Evolutionary conservation across 2,113 vertebrate genomes (phyloP).

Genomic region (Dipodomys merriami): DNA sequence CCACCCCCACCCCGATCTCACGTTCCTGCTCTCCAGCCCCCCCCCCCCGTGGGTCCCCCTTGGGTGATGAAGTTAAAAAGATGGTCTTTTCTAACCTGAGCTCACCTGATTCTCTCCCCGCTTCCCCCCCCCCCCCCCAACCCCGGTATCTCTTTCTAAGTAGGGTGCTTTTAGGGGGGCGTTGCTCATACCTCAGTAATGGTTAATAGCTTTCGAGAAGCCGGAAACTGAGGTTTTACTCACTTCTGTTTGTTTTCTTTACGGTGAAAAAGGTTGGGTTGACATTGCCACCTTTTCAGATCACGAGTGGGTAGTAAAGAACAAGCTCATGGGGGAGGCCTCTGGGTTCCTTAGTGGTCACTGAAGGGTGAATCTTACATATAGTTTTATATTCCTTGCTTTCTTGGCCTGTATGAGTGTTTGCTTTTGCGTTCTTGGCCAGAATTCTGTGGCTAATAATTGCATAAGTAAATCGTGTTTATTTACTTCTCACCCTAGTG

Average conservation of each 20-base stretch:
- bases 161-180: constrained; percentile 57
- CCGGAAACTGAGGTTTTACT: not conserved
- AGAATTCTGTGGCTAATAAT: constrained; percentile 51
- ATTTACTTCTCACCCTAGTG: constrained; percentile 70
- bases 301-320: not conserved
- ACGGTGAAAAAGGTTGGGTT: constrained; percentile 46
- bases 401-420: not conserved
- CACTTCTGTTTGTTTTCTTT: constrained; percentile 11
- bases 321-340: constrained; percentile 21
- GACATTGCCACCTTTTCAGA: constrained; percentile 47
- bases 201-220: constrained; percentile 27
- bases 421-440: constrained; percentile 62
- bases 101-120: not conserved
- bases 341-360: not conserved
- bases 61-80: not conserved
- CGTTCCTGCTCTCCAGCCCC: not conserved
- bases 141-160: not conserved
- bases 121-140: not conserved
- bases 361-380: not conserved
- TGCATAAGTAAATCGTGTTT: constrained; percentile 63
- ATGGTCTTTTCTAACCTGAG: not conserved
- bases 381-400: not conserved
- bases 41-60: not conserved
- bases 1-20: constrained; percentile 60
- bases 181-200: constrained; percentile 56